Evolutionary conservation across 2,113 vertebrate species (phyloP).

Genomic region (Polyodon spathula): DNA sequence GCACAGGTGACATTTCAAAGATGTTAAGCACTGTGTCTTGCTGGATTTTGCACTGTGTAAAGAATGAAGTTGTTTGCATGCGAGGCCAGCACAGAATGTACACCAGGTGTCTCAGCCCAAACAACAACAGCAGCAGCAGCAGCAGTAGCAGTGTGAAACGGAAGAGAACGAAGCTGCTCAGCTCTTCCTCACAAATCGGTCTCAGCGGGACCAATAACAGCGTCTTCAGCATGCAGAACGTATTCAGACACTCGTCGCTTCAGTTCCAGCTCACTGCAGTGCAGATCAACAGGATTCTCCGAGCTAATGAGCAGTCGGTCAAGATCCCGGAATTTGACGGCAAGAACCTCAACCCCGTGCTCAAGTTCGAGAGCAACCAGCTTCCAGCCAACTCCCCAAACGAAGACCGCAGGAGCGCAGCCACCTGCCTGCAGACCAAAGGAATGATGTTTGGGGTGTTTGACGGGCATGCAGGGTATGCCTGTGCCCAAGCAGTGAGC

Average conservation of each 20-base stretch:
- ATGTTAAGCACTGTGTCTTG: slow-evolving; percentile 12
- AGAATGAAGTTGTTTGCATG: not conserved
- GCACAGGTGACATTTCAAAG: not conserved
- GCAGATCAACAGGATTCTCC: slow-evolving; percentile 70
- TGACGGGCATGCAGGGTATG: slow-evolving; percentile 82
- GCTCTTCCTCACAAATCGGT: slow-evolving; percentile 2
- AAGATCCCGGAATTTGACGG: slow-evolving; percentile 53
- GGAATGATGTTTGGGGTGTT: slow-evolving; percentile 92
- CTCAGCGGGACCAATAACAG: not conserved
- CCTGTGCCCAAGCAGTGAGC: slow-evolving; percentile 82
- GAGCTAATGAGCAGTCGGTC: slow-evolving; percentile 66
- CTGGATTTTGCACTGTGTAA: slow-evolving; percentile 7
- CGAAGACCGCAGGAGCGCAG: slow-evolving; percentile 77
- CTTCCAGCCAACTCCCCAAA: slow-evolving; percentile 78
- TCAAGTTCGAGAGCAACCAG: slow-evolving; percentile 84
- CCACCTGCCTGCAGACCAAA: slow-evolving; percentile 72
- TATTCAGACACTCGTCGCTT: slow-evolving; percentile 54
- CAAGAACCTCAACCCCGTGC: slow-evolving; percentile 55
- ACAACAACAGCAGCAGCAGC: not conserved
- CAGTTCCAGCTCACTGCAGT: slow-evolving; percentile 63
- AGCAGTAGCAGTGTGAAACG: not conserved
- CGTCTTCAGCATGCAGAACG: not conserved
- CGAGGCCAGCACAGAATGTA: slow-evolving; percentile 9
- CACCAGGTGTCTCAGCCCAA: slow-evolving; percentile 4
- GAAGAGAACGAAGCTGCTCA: slow-evolving; percentile 2